Evolutionary conservation across 2,113 vertebrate species (phyloP).

Genomic region (Phalacrocorax pelagicus): DNA sequence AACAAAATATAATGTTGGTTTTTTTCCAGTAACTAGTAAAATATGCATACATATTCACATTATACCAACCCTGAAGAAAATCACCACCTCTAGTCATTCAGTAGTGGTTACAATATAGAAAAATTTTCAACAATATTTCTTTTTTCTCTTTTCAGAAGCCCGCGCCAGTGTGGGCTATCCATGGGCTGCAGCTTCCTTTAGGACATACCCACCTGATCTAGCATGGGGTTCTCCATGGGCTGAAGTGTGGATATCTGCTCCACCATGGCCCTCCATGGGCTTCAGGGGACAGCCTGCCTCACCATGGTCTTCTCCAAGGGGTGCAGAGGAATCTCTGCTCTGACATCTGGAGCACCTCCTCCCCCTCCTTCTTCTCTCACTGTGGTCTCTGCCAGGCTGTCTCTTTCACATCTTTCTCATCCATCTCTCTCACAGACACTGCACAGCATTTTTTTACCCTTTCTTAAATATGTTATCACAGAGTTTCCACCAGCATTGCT

Average conservation of each 20-base stretch:
- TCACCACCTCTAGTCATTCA: not conserved
- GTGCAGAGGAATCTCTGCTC: not conserved
- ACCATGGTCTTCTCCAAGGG: not conserved
- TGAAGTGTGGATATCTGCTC: not conserved
- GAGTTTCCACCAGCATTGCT: not conserved
- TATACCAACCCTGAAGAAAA: not conserved
- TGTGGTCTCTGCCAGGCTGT: not conserved
- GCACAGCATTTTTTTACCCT: not conserved
- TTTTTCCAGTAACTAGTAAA: not conserved
- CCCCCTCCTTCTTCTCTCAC: not conserved
- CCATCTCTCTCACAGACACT: not conserved
- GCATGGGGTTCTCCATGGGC: not conserved
- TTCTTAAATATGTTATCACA: not conserved
- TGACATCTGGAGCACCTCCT: fast-evolving
- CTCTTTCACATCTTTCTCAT: not conserved
- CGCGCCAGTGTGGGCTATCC: not conserved
- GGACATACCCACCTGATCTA: not conserved
- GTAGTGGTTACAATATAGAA: not conserved
- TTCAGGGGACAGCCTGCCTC: not conserved
- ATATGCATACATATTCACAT: not conserved
- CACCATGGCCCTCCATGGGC: not conserved
- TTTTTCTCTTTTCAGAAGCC: not conserved
- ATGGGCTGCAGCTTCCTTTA: not conserved
- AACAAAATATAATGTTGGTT: not conserved
- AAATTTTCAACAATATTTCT: not conserved